These are phyloP conservation scores for Temnothorax unifasciatus DNA, from an alignment of 2,888 invertebrate genomes.

Conservation along the genomic window DNA sequence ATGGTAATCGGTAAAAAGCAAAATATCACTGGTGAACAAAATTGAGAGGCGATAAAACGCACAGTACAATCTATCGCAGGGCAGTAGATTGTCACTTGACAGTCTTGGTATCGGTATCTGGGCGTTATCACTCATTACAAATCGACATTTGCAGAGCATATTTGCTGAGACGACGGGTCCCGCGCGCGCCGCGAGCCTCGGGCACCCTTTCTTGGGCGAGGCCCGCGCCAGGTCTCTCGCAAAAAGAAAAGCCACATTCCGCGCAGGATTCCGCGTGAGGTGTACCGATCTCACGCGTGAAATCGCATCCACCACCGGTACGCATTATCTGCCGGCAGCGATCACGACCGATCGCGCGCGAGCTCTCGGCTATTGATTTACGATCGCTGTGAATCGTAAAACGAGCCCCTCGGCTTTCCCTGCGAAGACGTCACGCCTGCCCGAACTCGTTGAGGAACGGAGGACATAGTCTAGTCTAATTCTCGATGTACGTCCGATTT, in stretches of 20 bases:
- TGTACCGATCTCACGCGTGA: slow-evolving; percentile 74
- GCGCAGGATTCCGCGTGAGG: slow-evolving; percentile 70
- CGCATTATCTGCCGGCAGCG: slow-evolving; percentile 66
- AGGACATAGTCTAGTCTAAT: background rate
- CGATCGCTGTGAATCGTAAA: slow-evolving; percentile 66
- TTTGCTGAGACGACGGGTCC: slow-evolving; percentile 43
- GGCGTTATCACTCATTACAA: slow-evolving; percentile 48
- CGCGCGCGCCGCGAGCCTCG: slow-evolving; percentile 31
- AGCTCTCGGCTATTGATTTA: slow-evolving; percentile 68
- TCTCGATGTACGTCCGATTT: slow-evolving; percentile 12
- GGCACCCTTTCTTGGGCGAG: slow-evolving; percentile 68
- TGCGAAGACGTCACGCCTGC: slow-evolving; percentile 62
- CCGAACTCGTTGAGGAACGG: slow-evolving; percentile 36
- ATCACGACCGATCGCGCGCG: slow-evolving; percentile 56
- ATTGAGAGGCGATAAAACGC: background rate
- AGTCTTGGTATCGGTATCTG: slow-evolving; percentile 16
- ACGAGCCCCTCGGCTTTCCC: slow-evolving; percentile 27
- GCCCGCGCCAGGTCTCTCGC: slow-evolving; percentile 47
- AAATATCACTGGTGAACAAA: background rate
- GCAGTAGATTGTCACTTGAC: slow-evolving; percentile 37
- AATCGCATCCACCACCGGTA: slow-evolving; percentile 69
- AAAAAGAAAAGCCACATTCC: slow-evolving; percentile 73
- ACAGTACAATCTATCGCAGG: background rate
- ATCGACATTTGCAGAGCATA: slow-evolving; percentile 48
- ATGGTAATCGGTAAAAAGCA: background rate